Evolutionary conservation across 2,888 invertebrate species (phyloP).

Genomic region (Orthosia cruda): DNA sequence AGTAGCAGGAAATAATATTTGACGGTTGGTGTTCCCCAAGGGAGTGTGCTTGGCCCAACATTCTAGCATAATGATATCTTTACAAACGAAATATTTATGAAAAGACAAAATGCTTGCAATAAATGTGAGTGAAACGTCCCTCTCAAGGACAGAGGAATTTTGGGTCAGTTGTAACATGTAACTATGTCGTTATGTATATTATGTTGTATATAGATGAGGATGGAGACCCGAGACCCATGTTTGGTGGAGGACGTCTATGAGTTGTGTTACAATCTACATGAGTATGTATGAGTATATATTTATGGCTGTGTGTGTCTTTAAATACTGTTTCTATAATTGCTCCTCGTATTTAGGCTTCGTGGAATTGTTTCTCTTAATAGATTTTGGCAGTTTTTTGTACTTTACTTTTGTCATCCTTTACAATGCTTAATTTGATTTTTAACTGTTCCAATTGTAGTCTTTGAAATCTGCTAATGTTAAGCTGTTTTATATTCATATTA

Average conservation of each 20-base stretch:
- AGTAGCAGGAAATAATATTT: neutral
- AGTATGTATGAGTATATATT: neutral
- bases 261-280: constrained; percentile 34
- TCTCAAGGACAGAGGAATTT: constrained; percentile 48
- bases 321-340: constrained; percentile 2
- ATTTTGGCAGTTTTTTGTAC: neutral
- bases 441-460: neutral
- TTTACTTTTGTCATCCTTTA: neutral
- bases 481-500: neutral
- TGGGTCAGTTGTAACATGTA: constrained; percentile 52
- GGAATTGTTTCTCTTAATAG: neutral
- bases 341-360: neutral
- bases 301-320: neutral
- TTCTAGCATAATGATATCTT: constrained; percentile 33
- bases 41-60: constrained; percentile 12
- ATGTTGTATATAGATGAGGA: constrained; percentile 16
- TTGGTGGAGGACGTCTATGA: constrained; percentile 34
- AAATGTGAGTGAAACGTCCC: constrained; percentile 50
- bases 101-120: constrained; percentile 51
- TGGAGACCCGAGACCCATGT: constrained; percentile 42
- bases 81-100: constrained; percentile 43
- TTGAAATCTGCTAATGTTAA: neutral
- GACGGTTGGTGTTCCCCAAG: neutral
- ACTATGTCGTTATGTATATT: constrained; percentile 41
- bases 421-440: neutral